Conservation (phyloP, 2,888 invertebrate species). For the Meta bourneti region DNA sequence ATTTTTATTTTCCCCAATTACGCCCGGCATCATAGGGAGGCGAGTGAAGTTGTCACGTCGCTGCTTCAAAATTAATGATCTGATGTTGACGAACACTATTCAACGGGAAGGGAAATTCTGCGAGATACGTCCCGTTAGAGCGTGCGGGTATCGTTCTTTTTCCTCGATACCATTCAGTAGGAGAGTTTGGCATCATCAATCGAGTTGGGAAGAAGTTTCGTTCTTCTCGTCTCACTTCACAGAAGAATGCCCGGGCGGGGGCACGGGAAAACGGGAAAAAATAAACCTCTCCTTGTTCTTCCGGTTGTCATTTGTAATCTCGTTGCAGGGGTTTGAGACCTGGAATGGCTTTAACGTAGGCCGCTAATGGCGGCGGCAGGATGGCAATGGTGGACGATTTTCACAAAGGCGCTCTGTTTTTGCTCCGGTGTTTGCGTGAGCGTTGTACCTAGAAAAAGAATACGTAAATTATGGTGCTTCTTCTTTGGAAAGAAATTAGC, state of each 20-base stretch:
- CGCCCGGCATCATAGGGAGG: constrained; percentile 17
- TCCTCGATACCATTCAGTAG: neutral
- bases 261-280: neutral
- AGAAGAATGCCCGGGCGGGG: neutral
- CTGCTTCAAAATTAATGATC: constrained; percentile 64
- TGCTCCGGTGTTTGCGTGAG: neutral
- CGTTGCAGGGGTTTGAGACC: too few species aligned
- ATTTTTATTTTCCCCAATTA: constrained; percentile 46
- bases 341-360: neutral
- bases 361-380: neutral
- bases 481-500: too few species aligned
- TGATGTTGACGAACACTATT: constrained; percentile 48
- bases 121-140: neutral
- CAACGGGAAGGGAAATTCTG: constrained; percentile 16
- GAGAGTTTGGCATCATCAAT: neutral
- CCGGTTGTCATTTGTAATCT: neutral
- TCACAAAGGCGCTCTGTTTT: neutral
- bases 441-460: neutral
- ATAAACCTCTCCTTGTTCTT: neutral
- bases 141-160: neutral
- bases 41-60: constrained; percentile 58
- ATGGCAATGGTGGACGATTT: neutral
- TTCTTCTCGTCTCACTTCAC: neutral
- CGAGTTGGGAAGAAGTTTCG: neutral
- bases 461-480: neutral